A percentile compares a stretch with the other conserved stretches of the same genome.
phyloP scores from a whole-genome alignment of 2,113 vertebrate genomes.

The Stigmatopora argus region DNA sequence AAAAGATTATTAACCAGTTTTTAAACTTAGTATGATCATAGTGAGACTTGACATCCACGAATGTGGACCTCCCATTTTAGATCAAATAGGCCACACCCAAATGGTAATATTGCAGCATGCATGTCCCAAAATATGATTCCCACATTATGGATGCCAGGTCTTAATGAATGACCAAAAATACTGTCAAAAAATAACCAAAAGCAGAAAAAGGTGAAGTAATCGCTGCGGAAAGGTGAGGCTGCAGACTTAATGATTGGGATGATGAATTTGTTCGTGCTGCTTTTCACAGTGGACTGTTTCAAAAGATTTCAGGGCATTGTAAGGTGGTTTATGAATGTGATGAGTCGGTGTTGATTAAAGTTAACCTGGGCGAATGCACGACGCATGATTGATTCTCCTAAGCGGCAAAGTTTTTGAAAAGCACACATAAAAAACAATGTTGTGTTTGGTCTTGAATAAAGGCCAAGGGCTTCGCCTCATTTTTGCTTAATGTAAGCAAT shows the following conservation, averaged over 20 bases:
- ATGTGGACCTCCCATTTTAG: no score
- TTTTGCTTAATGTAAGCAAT: not conserved
- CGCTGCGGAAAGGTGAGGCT: slow-evolving; percentile 59
- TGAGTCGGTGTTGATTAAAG: slow-evolving; percentile 61
- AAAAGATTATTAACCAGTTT: no score
- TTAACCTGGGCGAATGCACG: slow-evolving; percentile 45
- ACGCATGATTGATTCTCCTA: slow-evolving; percentile 50
- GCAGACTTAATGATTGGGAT: slow-evolving; percentile 56
- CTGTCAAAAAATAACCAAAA: slow-evolving; percentile 56
- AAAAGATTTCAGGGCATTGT: slow-evolving; percentile 53
- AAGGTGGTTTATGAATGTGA: slow-evolving; percentile 50
- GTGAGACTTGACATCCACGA: no score
- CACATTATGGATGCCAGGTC: no score
- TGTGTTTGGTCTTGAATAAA: slow-evolving; percentile 1
- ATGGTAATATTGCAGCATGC: no score
- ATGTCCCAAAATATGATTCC: no score
- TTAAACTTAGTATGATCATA: no score
- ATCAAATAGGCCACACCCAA: no score
- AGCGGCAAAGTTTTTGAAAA: slow-evolving; percentile 25
- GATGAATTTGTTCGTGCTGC: slow-evolving; percentile 40
- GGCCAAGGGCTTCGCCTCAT: not conserved
- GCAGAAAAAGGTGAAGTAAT: slow-evolving; percentile 58
- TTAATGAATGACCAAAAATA: slow-evolving; percentile 10
- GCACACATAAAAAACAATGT: slow-evolving; percentile 20
- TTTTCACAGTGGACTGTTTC: slow-evolving; percentile 60